A percentile compares a stretch with the other conserved stretches of the same genome.
These are phyloP conservation scores for Poeciliopsis occidentalis DNA, from an alignment of 2,113 vertebrate genomes.

Conservation along the genomic window DNA sequence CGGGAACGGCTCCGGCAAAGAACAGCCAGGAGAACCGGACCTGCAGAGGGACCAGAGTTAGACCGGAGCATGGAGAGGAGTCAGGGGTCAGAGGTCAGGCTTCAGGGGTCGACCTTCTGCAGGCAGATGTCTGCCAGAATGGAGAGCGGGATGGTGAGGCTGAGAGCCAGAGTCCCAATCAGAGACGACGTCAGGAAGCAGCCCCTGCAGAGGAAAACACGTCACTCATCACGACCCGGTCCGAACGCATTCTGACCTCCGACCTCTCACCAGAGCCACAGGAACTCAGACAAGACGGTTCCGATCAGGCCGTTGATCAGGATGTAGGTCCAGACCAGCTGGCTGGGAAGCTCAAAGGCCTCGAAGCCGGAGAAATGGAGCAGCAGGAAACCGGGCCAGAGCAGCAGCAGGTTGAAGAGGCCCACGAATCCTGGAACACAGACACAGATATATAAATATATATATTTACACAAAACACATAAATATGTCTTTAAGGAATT, in stretches of 20 bases:
- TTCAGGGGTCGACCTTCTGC: conserved; percentile 84
- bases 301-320: conserved; percentile 95
- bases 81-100: too few species aligned
- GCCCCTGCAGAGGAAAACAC: conserved; percentile 80
- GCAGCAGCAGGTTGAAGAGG: conserved; percentile 93
- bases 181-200: conserved; percentile 98
- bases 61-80: too few species aligned
- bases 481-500: too few species aligned
- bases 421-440: conserved; percentile 89
- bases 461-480: background rate
- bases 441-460: background rate
- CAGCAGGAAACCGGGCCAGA: conserved; percentile 96
- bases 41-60: conserved; percentile 65
- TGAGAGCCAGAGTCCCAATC: conserved; percentile 93
- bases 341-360: conserved; percentile 93
- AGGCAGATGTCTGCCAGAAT: conserved; percentile 96
- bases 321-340: conserved; percentile 93
- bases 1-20: conserved; percentile 91
- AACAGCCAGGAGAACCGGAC: conserved; percentile 96
- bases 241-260: too few species aligned
- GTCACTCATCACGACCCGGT: too few species aligned
- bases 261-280: conserved; percentile 89
- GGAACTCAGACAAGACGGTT: conserved; percentile 95
- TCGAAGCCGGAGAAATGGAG: conserved; percentile 96
- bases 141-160: conserved; percentile 97